Percentiles rank a stretch among this genome's conserved stretches.
Conservation (phyloP, 2,888 invertebrate genomes). For the Strigamia transsilvanica region DNA sequence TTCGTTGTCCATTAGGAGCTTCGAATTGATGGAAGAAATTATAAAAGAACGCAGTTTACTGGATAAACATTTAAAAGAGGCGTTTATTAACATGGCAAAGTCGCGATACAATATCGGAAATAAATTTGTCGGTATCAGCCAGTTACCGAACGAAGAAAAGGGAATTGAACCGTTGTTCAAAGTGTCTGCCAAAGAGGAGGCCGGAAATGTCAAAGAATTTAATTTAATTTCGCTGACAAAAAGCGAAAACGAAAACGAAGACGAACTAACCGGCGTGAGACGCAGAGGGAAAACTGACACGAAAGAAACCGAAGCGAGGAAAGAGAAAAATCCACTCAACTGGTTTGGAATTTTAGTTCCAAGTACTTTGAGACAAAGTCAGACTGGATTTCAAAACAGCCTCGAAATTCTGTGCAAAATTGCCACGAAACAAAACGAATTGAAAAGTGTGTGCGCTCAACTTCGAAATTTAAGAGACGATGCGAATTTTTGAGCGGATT, state of each 20-base stretch:
- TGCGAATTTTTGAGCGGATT: too few relatives aligned
- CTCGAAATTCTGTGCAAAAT: slow-evolving; percentile 50
- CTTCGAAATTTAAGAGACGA: background rate
- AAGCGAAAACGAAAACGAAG: background rate
- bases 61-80: slow-evolving; percentile 53
- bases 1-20: slow-evolving; percentile 51
- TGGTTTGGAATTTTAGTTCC: slow-evolving; percentile 57
- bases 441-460: slow-evolving; percentile 40
- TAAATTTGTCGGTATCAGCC: slow-evolving; percentile 53
- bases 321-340: slow-evolving; percentile 53
- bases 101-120: slow-evolving; percentile 55
- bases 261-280: background rate
- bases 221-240: slow-evolving; percentile 1
- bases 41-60: slow-evolving; percentile 51
- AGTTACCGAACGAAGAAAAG: slow-evolving; percentile 54
- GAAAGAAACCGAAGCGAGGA: slow-evolving; percentile 19
- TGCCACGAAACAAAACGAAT: slow-evolving; percentile 53
- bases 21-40: slow-evolving; percentile 55
- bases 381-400: slow-evolving; percentile 50
- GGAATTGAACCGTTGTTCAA: slow-evolving; percentile 44
- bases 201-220: background rate
- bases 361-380: slow-evolving; percentile 41
- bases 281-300: slow-evolving; percentile 32
- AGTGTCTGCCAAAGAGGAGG: background rate
- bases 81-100: slow-evolving; percentile 54